Base-by-base conservation (phyloP, 30 jellyfish, hydroid and myxozoan species). In the Aurelia aurita complex sp. Pacific region DNA sequence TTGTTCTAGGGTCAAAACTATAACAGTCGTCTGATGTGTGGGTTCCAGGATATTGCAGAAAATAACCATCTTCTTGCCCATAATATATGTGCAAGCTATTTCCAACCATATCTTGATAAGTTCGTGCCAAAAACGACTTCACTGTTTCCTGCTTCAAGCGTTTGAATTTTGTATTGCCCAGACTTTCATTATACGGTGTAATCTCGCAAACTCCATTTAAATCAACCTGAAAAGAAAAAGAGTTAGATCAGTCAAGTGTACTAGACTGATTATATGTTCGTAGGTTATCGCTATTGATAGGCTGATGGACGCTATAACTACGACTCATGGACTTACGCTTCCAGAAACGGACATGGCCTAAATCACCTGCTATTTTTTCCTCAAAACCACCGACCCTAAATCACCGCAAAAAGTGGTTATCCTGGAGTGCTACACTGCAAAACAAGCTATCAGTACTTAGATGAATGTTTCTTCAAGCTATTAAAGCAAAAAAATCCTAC, bases 41-140 rank as follows among this genome's bases (percentile, higher is more conserved):
- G 65, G 67, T 79, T 10, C 81, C 89, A 12, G 89, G 89, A n/a
- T 16, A 79, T 38, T 79, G 89, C 14, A 79, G 36, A 46, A 42
- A 79, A 53, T 79, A 79, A 3, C 89, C 89, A 65, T 79, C 89
- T 52, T 66, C 69, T 79, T 79, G 89, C 2, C 89, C 89, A 42
- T 79, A 79, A 54, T 79, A 79, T n/a, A 79, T 66, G 42, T 79
- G 52, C 32, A 79, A 74, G 23, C 89, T 81, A 46, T 79, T 79
- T 57, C 52, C 67, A 35, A 38, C 89, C 63, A 79, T 7, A n/a
- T 59, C 80, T 52, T 50, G 42, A 81, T 79, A 65, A 15, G 89
- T 81, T 19, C 51, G 57, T 34, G 33, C 80, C n/a, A 75, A 12
- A 55, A 79, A 79, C 17, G 67, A 79, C 36, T 64, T 66, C 10